A percentile compares a stretch with the other conserved stretches of the same genome.
These are phyloP conservation scores for Camptogramma bilineatum DNA, from an alignment of 2,888 invertebrate species.

Conservation along the genomic window DNA sequence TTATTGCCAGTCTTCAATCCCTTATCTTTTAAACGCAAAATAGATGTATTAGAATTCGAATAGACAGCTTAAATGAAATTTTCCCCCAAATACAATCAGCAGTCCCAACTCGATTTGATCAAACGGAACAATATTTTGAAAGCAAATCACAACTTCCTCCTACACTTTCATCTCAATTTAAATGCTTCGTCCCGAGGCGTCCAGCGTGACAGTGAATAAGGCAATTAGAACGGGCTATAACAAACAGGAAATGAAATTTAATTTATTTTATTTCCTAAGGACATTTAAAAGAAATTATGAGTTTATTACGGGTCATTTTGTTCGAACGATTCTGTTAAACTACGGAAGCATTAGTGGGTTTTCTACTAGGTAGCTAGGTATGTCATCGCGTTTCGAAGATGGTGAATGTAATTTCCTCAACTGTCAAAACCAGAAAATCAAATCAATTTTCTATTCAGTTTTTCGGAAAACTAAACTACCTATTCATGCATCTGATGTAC, in stretches of 20 bases:
- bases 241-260: conserved; percentile 35
- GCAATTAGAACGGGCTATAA: conserved; percentile 38
- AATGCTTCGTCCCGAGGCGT: conserved; percentile 38
- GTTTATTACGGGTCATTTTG: conserved; percentile 24
- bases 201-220: conserved; percentile 41
- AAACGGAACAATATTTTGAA: conserved; percentile 39
- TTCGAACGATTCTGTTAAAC: conserved; percentile 12
- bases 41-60: conserved; percentile 7
- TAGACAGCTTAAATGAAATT: conserved; percentile 26
- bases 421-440: conserved; percentile 30
- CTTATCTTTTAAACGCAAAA: background rate
- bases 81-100: conserved; percentile 32
- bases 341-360: conserved; percentile 22
- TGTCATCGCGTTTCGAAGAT: conserved; percentile 20
- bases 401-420: conserved; percentile 29
- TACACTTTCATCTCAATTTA: conserved; percentile 39
- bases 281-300: conserved; percentile 31
- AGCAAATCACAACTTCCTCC: conserved; percentile 39
- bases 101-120: conserved; percentile 34
- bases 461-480: conserved; percentile 10
- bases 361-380: conserved; percentile 4
- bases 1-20: background rate
- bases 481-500: conserved; percentile 3
- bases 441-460: conserved; percentile 16
- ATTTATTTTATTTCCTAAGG: conserved; percentile 27